A percentile compares a stretch with the other conserved stretches of the same genome.
These are phyloP conservation scores for Aphodius sticticus DNA, from an alignment of 2,888 invertebrate species.

Conservation along the genomic window DNA sequence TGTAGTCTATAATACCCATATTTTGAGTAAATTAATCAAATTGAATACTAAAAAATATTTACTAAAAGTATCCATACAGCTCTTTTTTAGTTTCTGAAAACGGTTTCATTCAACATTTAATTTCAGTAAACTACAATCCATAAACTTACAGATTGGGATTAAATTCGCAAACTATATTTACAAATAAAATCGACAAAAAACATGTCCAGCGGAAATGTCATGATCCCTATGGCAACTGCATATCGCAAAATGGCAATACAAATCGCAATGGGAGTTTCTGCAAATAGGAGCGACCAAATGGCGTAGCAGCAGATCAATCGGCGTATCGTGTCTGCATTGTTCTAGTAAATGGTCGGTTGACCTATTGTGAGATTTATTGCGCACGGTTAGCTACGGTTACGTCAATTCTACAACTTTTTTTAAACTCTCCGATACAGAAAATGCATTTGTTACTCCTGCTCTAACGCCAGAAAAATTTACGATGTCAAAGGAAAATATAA, in stretches of 20 bases:
- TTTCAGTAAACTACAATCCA: no score
- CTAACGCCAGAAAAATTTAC: background rate
- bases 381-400: background rate
- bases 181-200: background rate
- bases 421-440: background rate
- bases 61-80: no score
- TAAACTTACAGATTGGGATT: no score
- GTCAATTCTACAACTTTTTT: background rate
- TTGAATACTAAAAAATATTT: no score
- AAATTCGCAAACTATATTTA: no score
- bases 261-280: background rate
- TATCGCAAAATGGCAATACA: background rate
- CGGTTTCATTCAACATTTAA: no score
- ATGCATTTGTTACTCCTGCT: background rate
- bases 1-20: no score
- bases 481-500: background rate
- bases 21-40: no score
- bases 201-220: background rate
- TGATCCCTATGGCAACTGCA: background rate
- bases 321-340: background rate
- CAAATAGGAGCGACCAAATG: background rate
- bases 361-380: background rate
- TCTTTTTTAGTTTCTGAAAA: no score
- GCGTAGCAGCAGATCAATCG: background rate
- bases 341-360: background rate